Evolutionary conservation across 2,888 invertebrate species (phyloP), one percentile per base, ranked within the genome.

Genomic region (Harpalus rufipes): DNA sequence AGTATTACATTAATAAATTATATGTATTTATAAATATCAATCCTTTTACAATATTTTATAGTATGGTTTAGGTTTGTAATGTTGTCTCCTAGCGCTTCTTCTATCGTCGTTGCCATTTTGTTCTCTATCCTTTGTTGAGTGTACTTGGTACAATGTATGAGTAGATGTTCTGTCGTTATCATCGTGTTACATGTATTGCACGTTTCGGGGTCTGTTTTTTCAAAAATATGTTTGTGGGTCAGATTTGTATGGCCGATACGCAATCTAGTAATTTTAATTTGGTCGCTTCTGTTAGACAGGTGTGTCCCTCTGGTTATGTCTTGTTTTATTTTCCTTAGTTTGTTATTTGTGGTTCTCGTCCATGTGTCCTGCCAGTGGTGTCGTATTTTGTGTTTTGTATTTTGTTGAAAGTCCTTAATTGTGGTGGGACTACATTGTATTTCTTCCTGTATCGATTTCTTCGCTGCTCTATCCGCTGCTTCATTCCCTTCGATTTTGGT

Each of bases 321-420:
- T 44, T 44, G 44, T 78, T 44, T 78, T 56, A 78, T 21, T 7
- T 7, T n/a, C 56, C 78, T 78, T 56, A 76, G 21, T 78, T 78
- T 78, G 58, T 78, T 78, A 8, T 78, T 78, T 51, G 21, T 78
- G 14, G 56, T 78, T 51, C 41, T 32, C 25, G 25, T 51, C 51
- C 78, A 78, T 58, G 18, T 7, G 25, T 51, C 41, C 14, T 74
- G 25, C 16, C 51, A 44, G 51, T 58, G 18, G 1, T 10, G 56
- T 56, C 56, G 14, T 18, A 56, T 44, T 14, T 21, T 44, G 21
- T 18, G 51, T 51, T 78, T 78, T 56, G 3, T n/a, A 8, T 56
- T 56, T 14, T n/a, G n/a, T 78, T 78, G 41, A 10, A 58, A 18
- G 14, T 61, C 61, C 16, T 61, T 18, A 3, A 8, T 61, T 14